phyloP scores from a whole-genome alignment of 2,797 vertebrate species.

The Nyctibius grandis region DNA sequence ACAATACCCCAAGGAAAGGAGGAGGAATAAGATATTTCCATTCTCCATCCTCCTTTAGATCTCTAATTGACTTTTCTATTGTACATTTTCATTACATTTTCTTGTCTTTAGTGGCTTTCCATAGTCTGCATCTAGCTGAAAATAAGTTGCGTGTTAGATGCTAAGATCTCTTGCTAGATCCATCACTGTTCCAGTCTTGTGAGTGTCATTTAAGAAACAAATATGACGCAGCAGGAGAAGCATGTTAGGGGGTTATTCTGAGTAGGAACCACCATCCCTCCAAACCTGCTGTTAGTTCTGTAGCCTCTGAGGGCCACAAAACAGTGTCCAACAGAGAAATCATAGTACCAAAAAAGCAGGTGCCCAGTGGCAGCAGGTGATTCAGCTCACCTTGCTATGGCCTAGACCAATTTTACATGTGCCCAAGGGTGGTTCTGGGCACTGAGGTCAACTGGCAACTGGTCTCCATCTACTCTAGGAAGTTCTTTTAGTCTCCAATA shows the following conservation, averaged over 20 bases:
- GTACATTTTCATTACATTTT: not conserved
- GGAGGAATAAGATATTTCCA: not conserved
- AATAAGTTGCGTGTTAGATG: not conserved
- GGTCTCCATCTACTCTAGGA: not conserved
- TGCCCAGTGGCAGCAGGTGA: not conserved
- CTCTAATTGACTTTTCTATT: not conserved
- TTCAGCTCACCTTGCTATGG: rapidly evolving
- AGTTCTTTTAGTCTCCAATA: not conserved
- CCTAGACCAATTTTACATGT: not conserved
- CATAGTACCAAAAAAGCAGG: not conserved
- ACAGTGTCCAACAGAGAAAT: not conserved
- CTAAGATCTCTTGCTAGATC: not conserved
- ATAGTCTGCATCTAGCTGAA: not conserved
- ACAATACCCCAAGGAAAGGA: not conserved
- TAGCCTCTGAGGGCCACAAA: not conserved
- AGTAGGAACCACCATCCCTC: not conserved
- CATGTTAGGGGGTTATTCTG: not conserved
- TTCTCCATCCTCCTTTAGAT: not conserved
- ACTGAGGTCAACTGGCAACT: not conserved
- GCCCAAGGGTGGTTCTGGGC: not conserved
- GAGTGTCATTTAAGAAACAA: not conserved
- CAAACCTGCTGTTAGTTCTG: not conserved
- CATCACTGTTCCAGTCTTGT: not conserved
- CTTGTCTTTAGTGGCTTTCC: not conserved
- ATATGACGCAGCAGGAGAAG: not conserved